These are phyloP conservation scores for Lynx canadensis DNA, from an alignment of 2,113 vertebrate genomes.

Conservation along the genomic window DNA sequence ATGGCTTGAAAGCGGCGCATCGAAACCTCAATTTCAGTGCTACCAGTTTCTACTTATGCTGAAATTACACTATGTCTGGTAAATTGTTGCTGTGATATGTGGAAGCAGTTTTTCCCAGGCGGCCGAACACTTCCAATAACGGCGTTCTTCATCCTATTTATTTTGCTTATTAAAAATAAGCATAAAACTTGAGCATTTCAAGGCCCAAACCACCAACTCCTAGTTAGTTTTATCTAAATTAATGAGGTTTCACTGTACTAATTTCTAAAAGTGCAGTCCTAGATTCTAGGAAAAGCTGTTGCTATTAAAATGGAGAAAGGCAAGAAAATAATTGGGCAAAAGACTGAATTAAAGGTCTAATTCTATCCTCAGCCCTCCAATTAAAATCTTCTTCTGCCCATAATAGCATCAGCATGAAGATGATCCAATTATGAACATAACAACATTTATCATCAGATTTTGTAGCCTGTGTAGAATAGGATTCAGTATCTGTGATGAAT, in stretches of 20 bases:
- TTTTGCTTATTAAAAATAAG: constrained; percentile 65
- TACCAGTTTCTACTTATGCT: neutral
- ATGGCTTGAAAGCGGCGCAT: neutral
- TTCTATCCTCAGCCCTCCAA: neutral
- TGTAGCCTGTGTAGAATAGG: neutral
- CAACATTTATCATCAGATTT: neutral
- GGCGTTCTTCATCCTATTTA: constrained; percentile 24
- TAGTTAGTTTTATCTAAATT: constrained; percentile 56
- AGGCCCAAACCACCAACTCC: constrained; percentile 6
- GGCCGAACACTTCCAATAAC: neutral
- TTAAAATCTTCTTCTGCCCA: neutral
- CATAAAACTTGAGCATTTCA: constrained; percentile 45
- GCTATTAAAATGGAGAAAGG: constrained; percentile 34
- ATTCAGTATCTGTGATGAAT: neutral
- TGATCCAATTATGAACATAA: constrained; percentile 8
- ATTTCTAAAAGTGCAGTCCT: constrained; percentile 15
- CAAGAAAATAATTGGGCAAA: neutral
- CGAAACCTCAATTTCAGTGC: neutral
- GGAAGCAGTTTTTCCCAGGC: neutral
- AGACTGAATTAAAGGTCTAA: neutral
- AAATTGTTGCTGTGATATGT: constrained; percentile 42
- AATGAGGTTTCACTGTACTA: constrained; percentile 29
- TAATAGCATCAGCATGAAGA: neutral
- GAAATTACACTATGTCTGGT: neutral
- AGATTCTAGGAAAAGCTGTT: constrained; percentile 21